Percentiles rank a stretch among this genome's conserved stretches.
Evolutionary conservation across 2,888 invertebrate species (phyloP).

Genomic region (Brachypalpus laphriformis): DNA sequence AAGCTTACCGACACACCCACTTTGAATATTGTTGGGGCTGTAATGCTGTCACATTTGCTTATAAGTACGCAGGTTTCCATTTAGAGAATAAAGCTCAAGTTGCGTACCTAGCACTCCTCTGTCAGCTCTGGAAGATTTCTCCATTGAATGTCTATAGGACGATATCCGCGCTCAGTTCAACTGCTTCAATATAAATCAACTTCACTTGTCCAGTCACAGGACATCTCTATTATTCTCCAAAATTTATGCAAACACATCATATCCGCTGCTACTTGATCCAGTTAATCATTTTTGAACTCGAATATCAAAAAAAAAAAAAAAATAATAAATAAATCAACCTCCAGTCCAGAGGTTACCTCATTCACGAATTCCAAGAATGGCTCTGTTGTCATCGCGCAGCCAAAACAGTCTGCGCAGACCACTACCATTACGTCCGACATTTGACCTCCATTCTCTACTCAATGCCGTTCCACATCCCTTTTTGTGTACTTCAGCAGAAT

Average conservation of each 20-base stretch:
- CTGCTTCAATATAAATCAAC: no score
- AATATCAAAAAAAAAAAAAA: conserved; percentile 20
- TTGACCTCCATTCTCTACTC: conserved; percentile 62
- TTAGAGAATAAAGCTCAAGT: no score
- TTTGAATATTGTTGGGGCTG: no score
- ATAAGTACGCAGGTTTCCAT: no score
- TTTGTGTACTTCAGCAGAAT: conserved; percentile 49
- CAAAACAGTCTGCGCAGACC: conserved; percentile 43
- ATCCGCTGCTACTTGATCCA: conserved; percentile 54
- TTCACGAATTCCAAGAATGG: conserved; percentile 65
- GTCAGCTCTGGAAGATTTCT: no score
- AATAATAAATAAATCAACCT: conserved; percentile 48
- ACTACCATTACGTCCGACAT: conserved; percentile 33
- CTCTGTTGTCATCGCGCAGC: conserved; percentile 56
- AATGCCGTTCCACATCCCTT: conserved; percentile 52
- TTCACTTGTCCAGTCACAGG: not conserved
- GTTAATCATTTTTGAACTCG: conserved; percentile 41
- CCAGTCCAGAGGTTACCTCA: conserved; percentile 65
- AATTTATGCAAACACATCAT: conserved; percentile 11
- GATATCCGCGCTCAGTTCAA: no score
- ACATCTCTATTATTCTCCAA: conserved; percentile 28
- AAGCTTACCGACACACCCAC: no score
- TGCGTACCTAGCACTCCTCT: no score
- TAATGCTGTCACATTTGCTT: no score
- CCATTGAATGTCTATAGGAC: no score